These are phyloP conservation scores for zebrafish (Danio rerio) DNA, from an alignment of 2,113 vertebrate species.

Conservation along the genomic window GRCz12tu NC_133200.1:32910501-32911000, in stretches of 20 bases:
- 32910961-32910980: constrained; percentile 65
- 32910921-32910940: constrained; percentile 70
- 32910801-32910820: neutral
- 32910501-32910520: neutral
- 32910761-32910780: neutral
- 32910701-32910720: neutral
- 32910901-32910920: constrained; percentile 57
- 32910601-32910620: constrained; percentile 16
- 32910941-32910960: constrained; percentile 58
- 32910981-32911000: constrained; percentile 64
- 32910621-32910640: constrained; percentile 15
- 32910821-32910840: constrained; percentile 4
- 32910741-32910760: neutral
- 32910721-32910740: constrained; percentile 4
- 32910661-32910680: neutral
- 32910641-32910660: constrained; percentile 21
- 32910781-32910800: constrained; percentile 5
- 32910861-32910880: constrained; percentile 44
- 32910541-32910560: constrained; percentile 10
- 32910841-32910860: constrained; percentile 46
- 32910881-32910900: constrained; percentile 45
- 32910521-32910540: neutral
- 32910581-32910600: constrained; percentile 24
- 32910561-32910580: neutral
- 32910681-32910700: neutral